Evolutionary conservation across 2,888 invertebrate genomes (phyloP), one percentile per base, ranked within the genome.

Genomic region (Agrochola circellaris): DNA sequence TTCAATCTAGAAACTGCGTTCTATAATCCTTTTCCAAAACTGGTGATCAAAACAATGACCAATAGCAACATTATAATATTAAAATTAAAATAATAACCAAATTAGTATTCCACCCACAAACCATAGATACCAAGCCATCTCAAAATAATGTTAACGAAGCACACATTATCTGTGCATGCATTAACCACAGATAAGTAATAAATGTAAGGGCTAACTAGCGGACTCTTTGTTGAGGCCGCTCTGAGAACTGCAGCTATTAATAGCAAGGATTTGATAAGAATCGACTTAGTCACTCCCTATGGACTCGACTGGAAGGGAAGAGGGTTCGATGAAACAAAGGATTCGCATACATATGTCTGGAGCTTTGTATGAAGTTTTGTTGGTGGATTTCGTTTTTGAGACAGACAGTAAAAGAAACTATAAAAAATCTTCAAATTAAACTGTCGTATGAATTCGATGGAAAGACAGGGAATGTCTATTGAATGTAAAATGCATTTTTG

Each of bases 211-310:
- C 73, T 79, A 83, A 84, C 80, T 79, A 71, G 69, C 72, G 23
- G 56, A 73, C 68, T 76, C 86, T 89, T 89, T 84, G 83, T 79
- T 73, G 77, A 58, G 67, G 62, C 88, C 88, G 88, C 89, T 82
- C 88, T 79, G 70, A 81, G 88, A 89, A 88, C 26, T 77, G 69
- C 17, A 26, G 67, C 82, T 88, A 89, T 85, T 83, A 80, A 81
- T 88, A 88, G 83, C 78, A 30, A 61, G 72, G 75, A 77, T 85
- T 85, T 88, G 88, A 88, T 88, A 88, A 89, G 88, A 73, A 85
- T 88, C 85, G 80, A 73, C 81, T 88, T 85, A 88, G 87, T 88
- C 89, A 88, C 74, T 85, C 75, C 69, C 62, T 73, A 26, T 80
- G 78, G 75, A 75, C 42, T 73, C 30, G 56, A 15, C 81, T 69